phyloP scores from a whole-genome alignment of 2,888 invertebrate genomes.

The Andrena minutula region DNA sequence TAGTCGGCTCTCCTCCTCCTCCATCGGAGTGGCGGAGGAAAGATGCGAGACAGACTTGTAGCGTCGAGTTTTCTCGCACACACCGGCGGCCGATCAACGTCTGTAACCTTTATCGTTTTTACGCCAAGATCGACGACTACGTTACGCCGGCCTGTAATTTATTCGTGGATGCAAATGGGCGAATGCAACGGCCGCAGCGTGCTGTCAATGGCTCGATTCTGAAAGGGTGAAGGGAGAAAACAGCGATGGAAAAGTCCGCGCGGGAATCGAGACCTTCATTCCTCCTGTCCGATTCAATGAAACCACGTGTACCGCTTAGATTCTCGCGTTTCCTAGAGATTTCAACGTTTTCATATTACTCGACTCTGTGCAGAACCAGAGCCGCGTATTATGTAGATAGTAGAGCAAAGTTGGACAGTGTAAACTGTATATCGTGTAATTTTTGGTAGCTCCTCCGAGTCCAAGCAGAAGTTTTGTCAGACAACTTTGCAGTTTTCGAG shows the following conservation, averaged over 20 bases:
- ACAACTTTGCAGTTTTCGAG: neutral
- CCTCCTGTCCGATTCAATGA: neutral
- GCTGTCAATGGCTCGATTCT: conserved; percentile 11
- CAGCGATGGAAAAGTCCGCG: conserved; percentile 16
- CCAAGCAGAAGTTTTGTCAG: neutral
- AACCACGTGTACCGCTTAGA: conserved; percentile 21
- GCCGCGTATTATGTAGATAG: neutral
- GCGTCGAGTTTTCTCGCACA: conserved; percentile 42
- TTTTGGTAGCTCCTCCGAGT: neutral
- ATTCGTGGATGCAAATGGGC: conserved; percentile 49
- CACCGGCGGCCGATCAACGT: conserved; percentile 32
- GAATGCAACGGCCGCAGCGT: neutral
- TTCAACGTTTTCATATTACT: conserved; percentile 16
- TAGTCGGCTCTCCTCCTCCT: conserved; percentile 5
- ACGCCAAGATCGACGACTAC: conserved; percentile 29
- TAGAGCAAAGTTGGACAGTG: neutral
- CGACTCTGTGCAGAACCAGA: neutral
- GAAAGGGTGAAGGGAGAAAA: conserved; percentile 24
- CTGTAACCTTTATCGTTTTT: conserved; percentile 58
- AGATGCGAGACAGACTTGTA: conserved; percentile 31
- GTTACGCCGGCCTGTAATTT: conserved; percentile 54
- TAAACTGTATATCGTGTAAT: neutral
- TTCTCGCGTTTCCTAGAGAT: conserved; percentile 23
- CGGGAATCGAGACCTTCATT: conserved; percentile 18
- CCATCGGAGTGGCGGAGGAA: conserved; percentile 1